A percentile compares a stretch with the other conserved stretches of the same genome.
These are phyloP conservation scores for Motacilla alba DNA, from an alignment of 2,113 vertebrate species.

Conservation along the genomic window DNA sequence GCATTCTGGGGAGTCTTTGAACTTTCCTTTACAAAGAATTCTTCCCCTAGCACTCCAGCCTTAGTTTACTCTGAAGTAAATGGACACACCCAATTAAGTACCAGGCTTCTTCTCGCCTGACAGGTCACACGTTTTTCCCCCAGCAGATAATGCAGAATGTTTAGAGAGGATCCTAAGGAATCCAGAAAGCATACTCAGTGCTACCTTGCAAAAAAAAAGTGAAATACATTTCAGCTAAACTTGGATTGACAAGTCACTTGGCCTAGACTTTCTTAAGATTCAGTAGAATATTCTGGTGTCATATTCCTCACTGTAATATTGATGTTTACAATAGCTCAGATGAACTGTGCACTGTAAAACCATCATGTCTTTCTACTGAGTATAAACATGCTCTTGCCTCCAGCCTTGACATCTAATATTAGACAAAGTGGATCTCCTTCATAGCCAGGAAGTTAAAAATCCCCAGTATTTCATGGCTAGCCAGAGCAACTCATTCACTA, in stretches of 20 bases:
- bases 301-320: background rate
- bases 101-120: background rate
- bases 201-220: background rate
- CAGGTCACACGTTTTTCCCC: background rate
- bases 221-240: background rate
- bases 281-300: background rate
- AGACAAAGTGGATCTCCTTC: background rate
- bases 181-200: background rate
- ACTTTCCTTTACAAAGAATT: background rate
- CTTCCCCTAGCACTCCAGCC: background rate
- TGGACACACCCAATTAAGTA: background rate
- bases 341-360: background rate
- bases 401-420: background rate
- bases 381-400: background rate
- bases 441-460: background rate
- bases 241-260: background rate
- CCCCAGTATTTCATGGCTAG: background rate
- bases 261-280: background rate
- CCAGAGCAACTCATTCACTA: background rate
- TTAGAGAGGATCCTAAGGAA: background rate
- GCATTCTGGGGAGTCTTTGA: background rate
- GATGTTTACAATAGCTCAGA: background rate
- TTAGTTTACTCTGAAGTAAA: background rate
- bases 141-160: background rate
- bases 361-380: background rate